Base-by-base conservation (phyloP, 2,888 invertebrate genomes). In the Junonia oenone region DNA sequence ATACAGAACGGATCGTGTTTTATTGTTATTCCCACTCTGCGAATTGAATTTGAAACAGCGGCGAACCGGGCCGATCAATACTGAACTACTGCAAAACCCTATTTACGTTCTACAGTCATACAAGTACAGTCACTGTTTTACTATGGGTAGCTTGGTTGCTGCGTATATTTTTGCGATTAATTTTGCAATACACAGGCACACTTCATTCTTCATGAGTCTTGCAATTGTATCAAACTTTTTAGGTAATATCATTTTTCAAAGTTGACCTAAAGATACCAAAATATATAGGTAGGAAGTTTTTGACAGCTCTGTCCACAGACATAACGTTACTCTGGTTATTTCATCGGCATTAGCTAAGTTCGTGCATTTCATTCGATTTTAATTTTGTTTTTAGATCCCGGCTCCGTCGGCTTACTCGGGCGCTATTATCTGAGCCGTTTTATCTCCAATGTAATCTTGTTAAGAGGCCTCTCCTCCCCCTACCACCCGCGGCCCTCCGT, bases 391-490 rank as follows among this genome's bases (percentile, higher is more conserved):
- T 80, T 81, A 81, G 78, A 79, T 75, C 73, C 64, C 59, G 69
- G 64, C 71, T 72, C 69, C 58, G 59, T 22, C 45, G 73, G 84
- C 86, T 88, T 88, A 83, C 78, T 75, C 72, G 69, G 71, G 67
- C 69, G 81, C 80, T 83, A 85, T 89, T 88, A 90, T 87, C 83
- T 83, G 71, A 74, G 73, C 78, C 82, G 76, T 86, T 90, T 88
- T 89, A 90, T 89, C 87, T 84, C 68, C 83, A 80, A 84, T 83
- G 89, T 90, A 90, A 90, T 90, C 89, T 89, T 89, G 90, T 89
- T 89, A 89, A 90, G 86, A 89, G 89, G 74, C 76, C 74, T 73
- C 69, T 56, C 68, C 69, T 63, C 64, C 58, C 60, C 65, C 65
- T 63, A 66, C 61, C 61, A 51, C 64, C 63, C 63, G 50, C 56